Conservation (phyloP, 2,888 invertebrate species). For the Hesperia comma region DNA sequence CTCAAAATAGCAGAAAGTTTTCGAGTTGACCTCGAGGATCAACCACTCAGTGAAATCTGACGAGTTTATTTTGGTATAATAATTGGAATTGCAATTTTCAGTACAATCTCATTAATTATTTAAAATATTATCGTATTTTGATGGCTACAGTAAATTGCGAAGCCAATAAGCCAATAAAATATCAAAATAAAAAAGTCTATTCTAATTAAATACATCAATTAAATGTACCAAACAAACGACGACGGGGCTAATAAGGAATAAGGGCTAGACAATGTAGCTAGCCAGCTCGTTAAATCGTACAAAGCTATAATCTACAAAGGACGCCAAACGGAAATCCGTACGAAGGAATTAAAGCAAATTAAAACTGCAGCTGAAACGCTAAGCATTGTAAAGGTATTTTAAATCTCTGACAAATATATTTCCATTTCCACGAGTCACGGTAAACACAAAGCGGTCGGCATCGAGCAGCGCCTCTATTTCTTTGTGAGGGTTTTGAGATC, state of each 20-base stretch:
- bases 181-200: background rate
- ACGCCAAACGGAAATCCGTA: slow-evolving; percentile 16
- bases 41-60: background rate
- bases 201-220: slow-evolving; percentile 6
- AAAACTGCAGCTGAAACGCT: slow-evolving; percentile 28
- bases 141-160: background rate
- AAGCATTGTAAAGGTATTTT: slow-evolving; percentile 32
- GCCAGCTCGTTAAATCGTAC: slow-evolving; percentile 16
- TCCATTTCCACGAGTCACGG: slow-evolving; percentile 37
- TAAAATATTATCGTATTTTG: background rate
- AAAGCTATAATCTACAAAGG: slow-evolving; percentile 16
- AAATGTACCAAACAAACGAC: background rate
- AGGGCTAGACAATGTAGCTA: background rate
- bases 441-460: slow-evolving; percentile 36
- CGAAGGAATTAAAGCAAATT: slow-evolving; percentile 32
- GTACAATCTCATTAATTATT: background rate
- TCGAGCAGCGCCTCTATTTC: slow-evolving; percentile 35
- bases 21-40: background rate
- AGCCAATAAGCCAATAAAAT: background rate
- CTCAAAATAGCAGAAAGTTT: background rate
- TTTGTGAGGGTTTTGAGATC: slow-evolving; percentile 16
- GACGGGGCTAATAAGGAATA: background rate
- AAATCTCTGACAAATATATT: slow-evolving; percentile 39
- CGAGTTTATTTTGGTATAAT: background rate
- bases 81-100: background rate